Base-by-base conservation (phyloP, 2,888 invertebrate genomes). In the Microctonus aethiopoides region DNA sequence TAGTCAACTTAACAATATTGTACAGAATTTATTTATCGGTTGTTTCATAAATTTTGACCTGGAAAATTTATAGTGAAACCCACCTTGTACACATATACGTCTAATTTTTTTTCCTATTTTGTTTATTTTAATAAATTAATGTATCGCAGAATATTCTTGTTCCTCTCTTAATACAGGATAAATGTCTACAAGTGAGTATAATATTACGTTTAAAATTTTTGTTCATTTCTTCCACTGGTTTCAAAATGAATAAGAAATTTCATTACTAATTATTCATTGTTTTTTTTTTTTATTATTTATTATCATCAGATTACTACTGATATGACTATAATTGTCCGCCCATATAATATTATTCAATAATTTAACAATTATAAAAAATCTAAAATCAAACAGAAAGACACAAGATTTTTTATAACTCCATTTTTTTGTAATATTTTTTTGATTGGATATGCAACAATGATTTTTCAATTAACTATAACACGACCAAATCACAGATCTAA, bases 181-280 rank as follows among this genome's bases (percentile, higher is more conserved):
- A 57, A 57, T 57, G 16, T 16, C 57, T 57, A 57, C 57, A 16
- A n/a, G 7, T 57, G 57, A 65, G 16, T 52, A 54, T 20, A 56
- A 54, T n/a, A n/a, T 57, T 54, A 34, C 36, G 41, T 24, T 29
- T 26, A 13, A 41, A 59, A 34, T 41, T 51, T 22, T 26, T 60
- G 29, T 26, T n/a, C n/a, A n/a, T 78, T 29, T 29, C 29, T 29
- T 7, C 29, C 29, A 78, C 56, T 78, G 77, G 76, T 77, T 74
- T 75, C 20, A n/a, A 13, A 57, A 57, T 57, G 1, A 32, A 20
- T 34, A 5, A 16, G 34, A 16, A 57, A 34, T 16, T 34, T 26
- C 6, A 63, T 57, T 57, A 16, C 34, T 22, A 39, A n/a, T 57
- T 66, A 36, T 61, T 67, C 6, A 46, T 24, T 46, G 3, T n/a